Evolutionary conservation across 37 sponge, comb jelly and placozoan species (phyloP).

Genomic region (Diacarnus erythraeanus): DNA sequence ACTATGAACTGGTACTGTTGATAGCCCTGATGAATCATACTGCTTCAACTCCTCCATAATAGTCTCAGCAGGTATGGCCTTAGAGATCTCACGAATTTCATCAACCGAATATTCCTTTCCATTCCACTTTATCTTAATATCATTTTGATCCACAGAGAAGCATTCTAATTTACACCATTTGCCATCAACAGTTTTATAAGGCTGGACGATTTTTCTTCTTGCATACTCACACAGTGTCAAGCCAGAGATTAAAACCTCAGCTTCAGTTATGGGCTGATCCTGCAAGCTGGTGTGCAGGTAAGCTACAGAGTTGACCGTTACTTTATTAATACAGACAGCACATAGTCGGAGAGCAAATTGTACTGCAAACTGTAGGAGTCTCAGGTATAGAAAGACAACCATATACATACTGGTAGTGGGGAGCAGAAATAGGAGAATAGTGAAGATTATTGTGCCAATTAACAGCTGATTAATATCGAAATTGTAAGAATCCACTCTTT

Average conservation of each 20-base stretch:
- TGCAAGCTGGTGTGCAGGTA: neutral
- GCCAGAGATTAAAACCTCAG: neutral
- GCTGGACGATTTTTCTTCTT: neutral
- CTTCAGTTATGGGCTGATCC: neutral
- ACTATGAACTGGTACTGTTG: neutral
- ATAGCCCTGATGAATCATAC: too few species aligned
- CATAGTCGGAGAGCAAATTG: constrained; percentile 26
- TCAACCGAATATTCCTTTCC: neutral
- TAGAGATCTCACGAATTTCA: neutral
- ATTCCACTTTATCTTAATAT: neutral
- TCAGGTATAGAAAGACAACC: constrained; percentile 40
- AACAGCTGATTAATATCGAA: constrained; percentile 65
- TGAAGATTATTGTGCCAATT: constrained; percentile 80
- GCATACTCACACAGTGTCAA: neutral
- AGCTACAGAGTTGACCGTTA: neutral
- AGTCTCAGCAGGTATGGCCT: neutral
- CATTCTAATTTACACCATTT: neutral
- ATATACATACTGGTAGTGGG: constrained; percentile 72
- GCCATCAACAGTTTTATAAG: neutral
- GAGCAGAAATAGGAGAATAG: constrained; percentile 69
- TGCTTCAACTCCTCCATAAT: neutral
- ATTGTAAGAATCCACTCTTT: constrained; percentile 73
- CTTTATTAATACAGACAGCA: constrained; percentile 36
- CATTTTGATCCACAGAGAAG: neutral
- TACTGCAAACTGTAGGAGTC: constrained; percentile 26